Conservation (phyloP, 1,140 invertebrate genomes). For the Diplogasteroides magnus region DNA sequence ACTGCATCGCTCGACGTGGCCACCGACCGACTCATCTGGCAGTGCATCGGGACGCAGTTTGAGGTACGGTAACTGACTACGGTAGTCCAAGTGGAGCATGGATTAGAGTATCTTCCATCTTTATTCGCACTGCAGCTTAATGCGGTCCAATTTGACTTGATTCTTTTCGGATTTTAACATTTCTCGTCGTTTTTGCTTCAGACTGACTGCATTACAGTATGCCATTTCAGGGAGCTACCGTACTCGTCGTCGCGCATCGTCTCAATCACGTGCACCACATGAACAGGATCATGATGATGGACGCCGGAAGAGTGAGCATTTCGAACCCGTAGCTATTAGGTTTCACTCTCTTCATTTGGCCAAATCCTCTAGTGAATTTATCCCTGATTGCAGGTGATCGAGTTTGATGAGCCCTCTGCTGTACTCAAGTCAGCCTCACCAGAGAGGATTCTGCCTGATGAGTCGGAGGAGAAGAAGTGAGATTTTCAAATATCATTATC, state of each 20-base stretch:
- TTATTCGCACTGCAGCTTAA: neutral
- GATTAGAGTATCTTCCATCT: neutral
- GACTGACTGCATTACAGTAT: constrained; percentile 59
- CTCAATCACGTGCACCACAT: constrained; percentile 74
- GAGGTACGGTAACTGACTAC: neutral
- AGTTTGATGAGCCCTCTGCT: neutral
- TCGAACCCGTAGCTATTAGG: no score
- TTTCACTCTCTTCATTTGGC: neutral
- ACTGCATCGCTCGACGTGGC: constrained; percentile 59
- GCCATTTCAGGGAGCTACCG: constrained; percentile 76
- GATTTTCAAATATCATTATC: no score
- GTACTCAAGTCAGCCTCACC: neutral
- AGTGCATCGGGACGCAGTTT: constrained; percentile 63
- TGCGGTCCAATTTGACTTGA: neutral
- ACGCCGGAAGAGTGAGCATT: constrained; percentile 16
- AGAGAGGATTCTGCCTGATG: no score
- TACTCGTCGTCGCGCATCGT: constrained; percentile 86
- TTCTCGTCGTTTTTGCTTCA: neutral
- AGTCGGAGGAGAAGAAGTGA: no score
- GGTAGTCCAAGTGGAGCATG: neutral
- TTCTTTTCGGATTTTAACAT: neutral
- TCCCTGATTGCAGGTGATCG: neutral
- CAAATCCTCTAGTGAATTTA: neutral
- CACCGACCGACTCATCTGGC: constrained; percentile 79
- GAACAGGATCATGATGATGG: constrained; percentile 30